These are phyloP conservation scores for Ambastaia sidthimunki DNA, from an alignment of 2,797 vertebrate species.

Conservation along the genomic window DNA sequence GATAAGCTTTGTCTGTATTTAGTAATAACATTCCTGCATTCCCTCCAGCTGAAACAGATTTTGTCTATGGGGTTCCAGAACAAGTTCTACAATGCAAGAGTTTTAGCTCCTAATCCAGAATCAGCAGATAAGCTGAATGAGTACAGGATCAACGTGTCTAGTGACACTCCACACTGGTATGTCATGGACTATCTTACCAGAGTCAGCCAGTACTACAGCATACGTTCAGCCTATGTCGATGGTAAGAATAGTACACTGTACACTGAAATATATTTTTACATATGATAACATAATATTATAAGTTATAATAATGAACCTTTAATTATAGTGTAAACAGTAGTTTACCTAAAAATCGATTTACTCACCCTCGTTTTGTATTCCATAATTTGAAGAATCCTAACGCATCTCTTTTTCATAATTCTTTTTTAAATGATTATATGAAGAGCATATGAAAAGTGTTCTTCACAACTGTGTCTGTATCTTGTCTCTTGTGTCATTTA, in stretches of 20 bases:
- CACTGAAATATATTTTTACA: neutral
- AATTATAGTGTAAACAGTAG: too few relatives aligned
- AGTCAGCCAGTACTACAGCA: conserved; percentile 69
- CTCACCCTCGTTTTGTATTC: too few relatives aligned
- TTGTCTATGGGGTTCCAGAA: conserved; percentile 79
- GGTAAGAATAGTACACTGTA: conserved; percentile 66
- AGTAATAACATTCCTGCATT: neutral
- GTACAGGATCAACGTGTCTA: conserved; percentile 81
- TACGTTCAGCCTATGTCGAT: conserved; percentile 68
- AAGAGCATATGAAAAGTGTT: neutral
- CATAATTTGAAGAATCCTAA: too few relatives aligned
- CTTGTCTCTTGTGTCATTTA: conserved; percentile 56
- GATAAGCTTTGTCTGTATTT: neutral
- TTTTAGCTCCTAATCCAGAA: conserved; percentile 34
- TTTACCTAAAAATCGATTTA: too few relatives aligned
- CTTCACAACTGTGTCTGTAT: neutral
- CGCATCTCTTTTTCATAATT: too few relatives aligned
- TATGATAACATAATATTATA: neutral
- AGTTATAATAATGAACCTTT: too few relatives aligned
- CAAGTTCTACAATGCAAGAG: conserved; percentile 79
- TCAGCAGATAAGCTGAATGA: conserved; percentile 57
- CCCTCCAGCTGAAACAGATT: conserved; percentile 72
- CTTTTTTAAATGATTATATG: neutral
- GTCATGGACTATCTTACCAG: conserved; percentile 80
- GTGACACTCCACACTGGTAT: conserved; percentile 86